Base-by-base conservation (phyloP, 2,113 vertebrate species). In the Lethenteron reissneri region DNA sequence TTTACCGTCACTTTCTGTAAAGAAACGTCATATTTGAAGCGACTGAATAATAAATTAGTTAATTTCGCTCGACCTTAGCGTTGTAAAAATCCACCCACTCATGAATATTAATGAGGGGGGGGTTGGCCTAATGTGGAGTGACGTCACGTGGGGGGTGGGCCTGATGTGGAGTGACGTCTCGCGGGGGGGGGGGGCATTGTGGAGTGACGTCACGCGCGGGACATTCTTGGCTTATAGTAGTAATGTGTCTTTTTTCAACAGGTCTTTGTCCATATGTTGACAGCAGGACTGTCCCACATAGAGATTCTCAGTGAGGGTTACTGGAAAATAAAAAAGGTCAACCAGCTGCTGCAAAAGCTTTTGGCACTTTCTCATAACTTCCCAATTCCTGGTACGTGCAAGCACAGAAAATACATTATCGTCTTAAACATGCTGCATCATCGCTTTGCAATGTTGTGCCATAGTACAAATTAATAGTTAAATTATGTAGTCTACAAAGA, bases 341-440 rank as follows among this genome's bases (percentile, higher is more conserved):
- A 86, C 79, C 87, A 88, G 71, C 80, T 95, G 4, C 84, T 92
- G 80, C 91, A 95, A 77, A 95, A 85, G 79, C 76, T 95, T 56
- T 92, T 99, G 89, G 90, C 90, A 75, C 84, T 86, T 59, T 87
- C 89, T 75, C 85, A 95, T 59, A 83, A 87, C 77, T 88, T 90
- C 76, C 82, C 85, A 76, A 84, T 90, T 76, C 90, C 91, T 73
- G 90, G 92, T 95, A 81, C 71, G 70, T 57, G 72, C 12, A 12
- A 71, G 11, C 58, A 21, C 11, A 58, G 17, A 73, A 70, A 58
- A 8, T 70, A 73, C 57, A 58, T 58, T 3, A 21, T 15, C 70
- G 41, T 41, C 41, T 41, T 41, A 41, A 41, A 41, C 41, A 41
- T 41, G 41, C 41, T 41, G 41, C 41, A 41, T 41, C 41, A 41